Conservation (phyloP, 2,888 invertebrate genomes). For the Papilio gigon region DNA sequence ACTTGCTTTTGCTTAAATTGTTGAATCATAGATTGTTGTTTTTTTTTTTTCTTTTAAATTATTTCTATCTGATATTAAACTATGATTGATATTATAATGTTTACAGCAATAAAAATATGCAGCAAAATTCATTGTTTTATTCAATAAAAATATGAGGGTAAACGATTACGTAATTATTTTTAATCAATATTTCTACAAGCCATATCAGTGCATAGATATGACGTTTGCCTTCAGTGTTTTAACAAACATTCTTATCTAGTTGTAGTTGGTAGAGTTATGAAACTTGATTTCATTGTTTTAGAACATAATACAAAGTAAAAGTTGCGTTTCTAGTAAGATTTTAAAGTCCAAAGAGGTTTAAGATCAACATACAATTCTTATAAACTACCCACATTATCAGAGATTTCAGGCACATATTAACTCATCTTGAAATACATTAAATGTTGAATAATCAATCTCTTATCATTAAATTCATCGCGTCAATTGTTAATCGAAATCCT, state of each 20-base stretch:
- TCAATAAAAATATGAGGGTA: not conserved
- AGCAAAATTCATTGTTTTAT: slow-evolving; percentile 19
- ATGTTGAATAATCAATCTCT: not conserved
- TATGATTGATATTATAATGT: slow-evolving; percentile 32
- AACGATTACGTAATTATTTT: not conserved
- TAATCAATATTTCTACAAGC: slow-evolving; percentile 11
- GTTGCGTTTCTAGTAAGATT: not conserved
- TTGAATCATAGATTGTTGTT: slow-evolving; percentile 29
- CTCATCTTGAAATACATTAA: too few relatives aligned
- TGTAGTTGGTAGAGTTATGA: slow-evolving; percentile 5
- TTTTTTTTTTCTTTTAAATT: slow-evolving; percentile 28
- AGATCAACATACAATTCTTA: too few relatives aligned
- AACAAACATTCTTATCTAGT: slow-evolving; percentile 26
- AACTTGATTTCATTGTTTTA: slow-evolving; percentile 11
- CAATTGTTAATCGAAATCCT: slow-evolving; percentile 10
- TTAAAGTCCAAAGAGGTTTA: too few relatives aligned
- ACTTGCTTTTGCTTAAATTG: slow-evolving; percentile 29
- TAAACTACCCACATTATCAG: not conserved
- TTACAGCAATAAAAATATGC: slow-evolving; percentile 38
- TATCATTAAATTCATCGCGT: not conserved
- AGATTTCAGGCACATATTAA: not conserved
- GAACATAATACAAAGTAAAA: not conserved
- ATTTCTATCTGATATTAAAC: slow-evolving; percentile 34
- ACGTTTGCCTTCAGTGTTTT: slow-evolving; percentile 10
- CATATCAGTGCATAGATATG: slow-evolving; percentile 9